Conservation (phyloP, 2,888 invertebrate genomes). For the Schizaphis graminum region DNA sequence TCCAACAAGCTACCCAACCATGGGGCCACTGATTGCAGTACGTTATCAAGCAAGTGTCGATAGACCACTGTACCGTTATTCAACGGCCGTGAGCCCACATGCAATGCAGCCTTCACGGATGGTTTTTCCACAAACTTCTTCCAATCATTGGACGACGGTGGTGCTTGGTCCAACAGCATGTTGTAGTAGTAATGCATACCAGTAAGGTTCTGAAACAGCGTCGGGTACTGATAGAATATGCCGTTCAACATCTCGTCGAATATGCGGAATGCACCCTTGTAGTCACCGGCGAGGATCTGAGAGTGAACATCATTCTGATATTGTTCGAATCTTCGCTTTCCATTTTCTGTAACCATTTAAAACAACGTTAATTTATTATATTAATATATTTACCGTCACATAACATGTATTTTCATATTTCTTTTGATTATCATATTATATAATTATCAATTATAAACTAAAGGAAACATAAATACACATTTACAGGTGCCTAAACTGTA, state of each 20-base stretch:
- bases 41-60: slow-evolving; percentile 78
- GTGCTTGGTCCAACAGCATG: slow-evolving; percentile 60
- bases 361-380: too few species aligned
- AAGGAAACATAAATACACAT: too few species aligned
- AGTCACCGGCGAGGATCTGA: slow-evolving; percentile 76
- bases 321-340: slow-evolving; percentile 73
- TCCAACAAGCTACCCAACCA: slow-evolving; percentile 71
- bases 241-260: slow-evolving; percentile 82
- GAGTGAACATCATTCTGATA: slow-evolving; percentile 68
- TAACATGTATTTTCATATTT: not conserved
- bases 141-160: slow-evolving; percentile 69
- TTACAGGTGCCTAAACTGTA: too few species aligned
- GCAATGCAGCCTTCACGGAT: slow-evolving; percentile 80
- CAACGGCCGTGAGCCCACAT: slow-evolving; percentile 84
- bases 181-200: slow-evolving; percentile 85
- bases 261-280: slow-evolving; percentile 78
- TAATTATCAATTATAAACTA: too few species aligned
- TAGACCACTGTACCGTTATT: slow-evolving; percentile 72
- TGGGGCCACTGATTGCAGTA: slow-evolving; percentile 85
- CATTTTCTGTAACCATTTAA: slow-evolving; percentile 73
- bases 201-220: slow-evolving; percentile 81
- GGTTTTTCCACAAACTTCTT: slow-evolving; percentile 71
- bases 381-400: not conserved
- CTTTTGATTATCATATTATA: too few species aligned
- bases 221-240: slow-evolving; percentile 70